A percentile compares a stretch with the other conserved stretches of the same genome.
Conservation (phyloP, 2,888 invertebrate species). For the Tipula vernalis region DNA sequence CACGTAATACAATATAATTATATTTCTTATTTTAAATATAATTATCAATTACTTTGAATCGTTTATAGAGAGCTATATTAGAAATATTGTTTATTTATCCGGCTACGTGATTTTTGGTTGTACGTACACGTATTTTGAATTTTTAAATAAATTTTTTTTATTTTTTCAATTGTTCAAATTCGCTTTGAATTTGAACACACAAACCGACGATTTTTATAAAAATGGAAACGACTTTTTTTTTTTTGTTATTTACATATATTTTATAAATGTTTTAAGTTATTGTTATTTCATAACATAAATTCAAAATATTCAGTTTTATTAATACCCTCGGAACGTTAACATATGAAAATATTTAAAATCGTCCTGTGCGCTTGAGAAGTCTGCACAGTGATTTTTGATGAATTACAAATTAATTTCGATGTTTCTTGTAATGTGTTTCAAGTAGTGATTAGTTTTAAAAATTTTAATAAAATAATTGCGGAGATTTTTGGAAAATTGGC, state of each 20-base stretch:
- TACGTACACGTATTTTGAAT: neutral
- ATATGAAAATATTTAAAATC: neutral
- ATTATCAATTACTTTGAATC: neutral
- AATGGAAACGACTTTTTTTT: neutral
- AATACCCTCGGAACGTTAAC: neutral
- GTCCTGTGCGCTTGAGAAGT: neutral
- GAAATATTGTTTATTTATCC: neutral
- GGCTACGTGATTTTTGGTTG: neutral
- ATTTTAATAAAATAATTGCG: neutral
- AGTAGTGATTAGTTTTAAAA: neutral
- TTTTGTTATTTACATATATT: neutral
- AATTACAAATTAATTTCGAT: neutral
- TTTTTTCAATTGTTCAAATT: neutral
- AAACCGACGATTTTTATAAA: neutral
- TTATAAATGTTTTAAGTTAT: neutral
- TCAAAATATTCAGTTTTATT: neutral
- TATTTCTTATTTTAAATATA: neutral
- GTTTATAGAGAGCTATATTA: neutral
- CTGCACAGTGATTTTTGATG: neutral
- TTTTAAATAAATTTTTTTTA: neutral
- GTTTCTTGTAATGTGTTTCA: neutral
- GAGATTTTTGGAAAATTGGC: slow-evolving; percentile 31
- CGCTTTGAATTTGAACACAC: neutral
- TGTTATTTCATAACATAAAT: neutral
- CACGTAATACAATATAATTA: neutral